Evolutionary conservation across 2,888 invertebrate species (phyloP).

Genomic region (Adelphocoris suturalis): DNA sequence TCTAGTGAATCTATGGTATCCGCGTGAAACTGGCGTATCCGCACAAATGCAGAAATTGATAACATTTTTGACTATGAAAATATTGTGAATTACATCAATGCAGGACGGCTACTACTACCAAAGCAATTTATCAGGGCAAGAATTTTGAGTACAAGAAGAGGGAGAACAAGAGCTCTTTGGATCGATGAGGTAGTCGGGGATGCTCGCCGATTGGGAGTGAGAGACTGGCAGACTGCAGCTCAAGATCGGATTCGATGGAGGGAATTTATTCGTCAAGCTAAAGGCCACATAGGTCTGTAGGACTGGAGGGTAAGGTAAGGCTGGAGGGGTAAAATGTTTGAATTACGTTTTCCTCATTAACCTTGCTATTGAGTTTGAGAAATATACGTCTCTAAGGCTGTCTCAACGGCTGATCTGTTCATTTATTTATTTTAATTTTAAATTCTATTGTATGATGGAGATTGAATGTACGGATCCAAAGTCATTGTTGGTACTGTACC

Average conservation of each 20-base stretch:
- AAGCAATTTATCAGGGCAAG: neutral
- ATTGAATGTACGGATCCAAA: no score
- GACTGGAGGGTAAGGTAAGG: neutral
- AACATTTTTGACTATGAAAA: neutral
- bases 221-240: neutral
- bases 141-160: neutral
- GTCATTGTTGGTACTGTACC: no score
- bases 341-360: no score
- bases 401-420: no score
- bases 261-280: neutral
- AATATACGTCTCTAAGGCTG: no score
- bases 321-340: no score
- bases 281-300: slow-evolving; percentile 1
- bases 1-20: no score
- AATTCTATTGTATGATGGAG: no score
- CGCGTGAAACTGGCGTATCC: no score
- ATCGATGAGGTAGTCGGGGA: neutral
- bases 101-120: neutral
- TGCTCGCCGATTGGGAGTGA: neutral
- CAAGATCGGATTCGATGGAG: neutral
- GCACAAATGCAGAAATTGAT: no score
- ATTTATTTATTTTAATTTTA: no score
- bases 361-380: no score
- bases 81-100: neutral
- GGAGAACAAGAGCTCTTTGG: neutral